Base-by-base conservation (phyloP, 2,888 invertebrate genomes). In the Antheraea assamensis region DNA sequence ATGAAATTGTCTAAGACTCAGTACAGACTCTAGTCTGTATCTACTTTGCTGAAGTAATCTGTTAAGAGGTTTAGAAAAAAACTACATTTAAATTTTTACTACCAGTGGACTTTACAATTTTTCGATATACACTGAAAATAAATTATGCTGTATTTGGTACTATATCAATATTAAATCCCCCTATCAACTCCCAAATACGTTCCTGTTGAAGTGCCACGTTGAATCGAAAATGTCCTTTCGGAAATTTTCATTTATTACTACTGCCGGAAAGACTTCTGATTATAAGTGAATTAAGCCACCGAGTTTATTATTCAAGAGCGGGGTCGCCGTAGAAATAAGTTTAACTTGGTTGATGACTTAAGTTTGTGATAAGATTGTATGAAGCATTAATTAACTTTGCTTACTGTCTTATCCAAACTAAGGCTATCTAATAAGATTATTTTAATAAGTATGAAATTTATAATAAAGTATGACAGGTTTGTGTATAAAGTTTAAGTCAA, bases 241-340 rank as follows among this genome's bases (percentile, higher is more conserved):
- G 75, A 76, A 76, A 78, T 75, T 79, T 78, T 75, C 75, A 74
- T 74, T 79, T 75, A 70, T 74, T 72, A 71, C 72, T 71, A 70
- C 71, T 70, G 74, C 71, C 74, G 74, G 64, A 79, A 73, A 75
- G 78, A 79, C 76, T 84, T 83, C 82, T 84, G 80, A 84, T 81
- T 82, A 82, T 83, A 83, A 83, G 78, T 82, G 78, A 85, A 84
- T 85, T 82, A 86, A 79, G 77, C 76, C 76, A 78, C 74, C 74
- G 78, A 73, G 75, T 83, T 85, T 82, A 86, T 82, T 86, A 85
- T 86, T 80, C 86, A 85, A 80, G 76, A 78, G 79, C 64, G 74
- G 70, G 70, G 61, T 71, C 71, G 74, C 72, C 72, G 31, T 35
- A 64, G 74, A 68, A 74, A 73, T 49, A 70, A 77, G 74, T 79